These are phyloP conservation scores for Cyrtonyx montezumae DNA, from an alignment of 2,113 vertebrate genomes.

Conservation along the genomic window DNA sequence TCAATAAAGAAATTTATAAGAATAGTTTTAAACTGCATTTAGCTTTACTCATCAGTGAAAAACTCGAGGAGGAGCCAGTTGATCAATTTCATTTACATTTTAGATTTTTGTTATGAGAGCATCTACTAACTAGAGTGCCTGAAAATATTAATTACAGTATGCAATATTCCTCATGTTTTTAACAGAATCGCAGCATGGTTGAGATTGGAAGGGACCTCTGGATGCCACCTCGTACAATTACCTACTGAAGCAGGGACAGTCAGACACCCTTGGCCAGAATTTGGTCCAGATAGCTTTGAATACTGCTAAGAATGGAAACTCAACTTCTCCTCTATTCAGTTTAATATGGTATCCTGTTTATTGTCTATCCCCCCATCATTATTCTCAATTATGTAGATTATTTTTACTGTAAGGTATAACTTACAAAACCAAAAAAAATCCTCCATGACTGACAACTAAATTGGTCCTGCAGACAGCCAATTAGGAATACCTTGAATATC, in stretches of 20 bases:
- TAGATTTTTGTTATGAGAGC: neutral
- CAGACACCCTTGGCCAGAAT: neutral
- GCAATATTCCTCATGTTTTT: neutral
- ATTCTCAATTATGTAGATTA: conserved; percentile 67
- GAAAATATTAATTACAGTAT: neutral
- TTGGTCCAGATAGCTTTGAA: neutral
- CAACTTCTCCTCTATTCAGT: neutral
- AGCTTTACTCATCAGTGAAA: neutral
- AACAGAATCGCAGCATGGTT: neutral
- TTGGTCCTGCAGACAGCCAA: conserved; percentile 61
- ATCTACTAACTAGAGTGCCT: neutral
- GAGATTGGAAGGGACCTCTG: neutral
- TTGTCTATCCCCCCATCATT: conserved; percentile 79
- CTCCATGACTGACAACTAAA: neutral
- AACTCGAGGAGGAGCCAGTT: neutral
- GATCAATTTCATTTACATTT: neutral
- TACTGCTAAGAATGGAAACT: neutral
- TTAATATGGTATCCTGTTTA: neutral
- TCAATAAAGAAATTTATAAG: neutral
- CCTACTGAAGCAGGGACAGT: neutral
- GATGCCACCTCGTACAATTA: neutral
- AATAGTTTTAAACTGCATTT: neutral
- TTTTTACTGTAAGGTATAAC: conserved; percentile 68
- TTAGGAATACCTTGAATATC: conserved; percentile 63
- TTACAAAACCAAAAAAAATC: conserved; percentile 29